Percentiles rank a stretch among this genome's conserved stretches.
These are phyloP conservation scores for Beaufortia kweichowensis DNA, from an alignment of 2,113 vertebrate species.

Conservation along the genomic window DNA sequence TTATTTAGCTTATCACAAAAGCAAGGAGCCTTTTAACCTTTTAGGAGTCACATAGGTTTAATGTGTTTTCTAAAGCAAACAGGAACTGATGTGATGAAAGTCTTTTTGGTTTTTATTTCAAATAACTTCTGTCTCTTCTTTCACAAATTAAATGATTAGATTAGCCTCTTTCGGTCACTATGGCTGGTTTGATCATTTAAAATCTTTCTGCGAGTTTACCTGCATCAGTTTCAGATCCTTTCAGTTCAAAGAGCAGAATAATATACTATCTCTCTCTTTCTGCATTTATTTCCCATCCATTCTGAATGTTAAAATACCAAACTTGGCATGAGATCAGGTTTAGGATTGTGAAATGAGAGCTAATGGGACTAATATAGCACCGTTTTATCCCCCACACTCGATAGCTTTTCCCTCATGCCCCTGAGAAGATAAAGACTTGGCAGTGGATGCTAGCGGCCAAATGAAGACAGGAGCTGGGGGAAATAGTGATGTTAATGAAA, in stretches of 20 bases:
- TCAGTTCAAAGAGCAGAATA: background rate
- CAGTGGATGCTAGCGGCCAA: conserved; percentile 12
- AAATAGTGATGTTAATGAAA: conserved; percentile 30
- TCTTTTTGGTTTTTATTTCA: conserved; percentile 55
- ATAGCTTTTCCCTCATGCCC: conserved; percentile 22
- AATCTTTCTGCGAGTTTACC: conserved; percentile 42
- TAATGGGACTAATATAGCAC: conserved; percentile 1
- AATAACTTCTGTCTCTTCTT: conserved; percentile 52
- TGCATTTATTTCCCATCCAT: conserved; percentile 1
- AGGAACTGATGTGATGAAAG: background rate
- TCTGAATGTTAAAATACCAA: conserved; percentile 6
- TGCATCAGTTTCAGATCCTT: background rate
- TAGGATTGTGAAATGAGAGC: conserved; percentile 9
- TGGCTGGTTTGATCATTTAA: conserved; percentile 68
- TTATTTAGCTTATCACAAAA: conserved; percentile 70
- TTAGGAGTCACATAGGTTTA: conserved; percentile 50
- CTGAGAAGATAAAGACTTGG: conserved; percentile 45
- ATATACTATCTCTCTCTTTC: background rate
- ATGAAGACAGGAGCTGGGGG: conserved; percentile 11
- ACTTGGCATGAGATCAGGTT: conserved; percentile 20
- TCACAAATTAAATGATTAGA: conserved; percentile 57
- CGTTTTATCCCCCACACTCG: background rate
- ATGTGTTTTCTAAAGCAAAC: conserved; percentile 59
- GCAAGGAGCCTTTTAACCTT: conserved; percentile 59
- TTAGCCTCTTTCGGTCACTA: conserved; percentile 64